Percentiles rank a stretch among this genome's conserved stretches.
Evolutionary conservation across 2,888 invertebrate species (phyloP).

Genomic region (Apamea anceps): DNA sequence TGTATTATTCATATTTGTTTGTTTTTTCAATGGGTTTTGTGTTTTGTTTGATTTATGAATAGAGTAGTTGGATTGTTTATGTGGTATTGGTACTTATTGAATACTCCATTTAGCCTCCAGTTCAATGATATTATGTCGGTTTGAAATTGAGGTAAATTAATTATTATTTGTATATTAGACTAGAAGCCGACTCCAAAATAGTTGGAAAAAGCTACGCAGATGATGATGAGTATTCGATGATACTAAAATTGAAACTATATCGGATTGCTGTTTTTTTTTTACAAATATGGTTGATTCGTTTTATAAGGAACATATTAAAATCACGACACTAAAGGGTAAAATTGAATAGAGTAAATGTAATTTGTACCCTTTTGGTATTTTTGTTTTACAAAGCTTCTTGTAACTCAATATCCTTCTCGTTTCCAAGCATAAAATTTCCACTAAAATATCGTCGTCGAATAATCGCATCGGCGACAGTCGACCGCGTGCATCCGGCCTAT

Average conservation of each 20-base stretch:
- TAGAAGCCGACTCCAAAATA: no score
- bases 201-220: no score
- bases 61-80: neutral
- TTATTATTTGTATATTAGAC: no score
- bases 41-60: slow-evolving; percentile 1
- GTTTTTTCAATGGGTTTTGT: slow-evolving; percentile 16
- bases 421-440: slow-evolving; percentile 5
- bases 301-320: neutral
- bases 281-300: no score
- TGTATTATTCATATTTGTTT: slow-evolving; percentile 41
- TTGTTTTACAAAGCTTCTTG: neutral
- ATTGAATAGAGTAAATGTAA: neutral
- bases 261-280: neutral
- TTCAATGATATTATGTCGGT: neutral
- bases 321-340: neutral
- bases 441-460: neutral
- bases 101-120: neutral
- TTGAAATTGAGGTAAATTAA: neutral
- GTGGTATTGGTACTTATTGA: neutral
- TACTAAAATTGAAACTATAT: neutral
- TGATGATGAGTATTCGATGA: neutral
- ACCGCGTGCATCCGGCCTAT: slow-evolving; percentile 28
- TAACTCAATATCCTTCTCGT: neutral
- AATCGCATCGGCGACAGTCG: slow-evolving; percentile 37
- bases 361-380: neutral